phyloP scores from a whole-genome alignment of 2,888 invertebrate species.

The Pseudeuparius sepicola region DNA sequence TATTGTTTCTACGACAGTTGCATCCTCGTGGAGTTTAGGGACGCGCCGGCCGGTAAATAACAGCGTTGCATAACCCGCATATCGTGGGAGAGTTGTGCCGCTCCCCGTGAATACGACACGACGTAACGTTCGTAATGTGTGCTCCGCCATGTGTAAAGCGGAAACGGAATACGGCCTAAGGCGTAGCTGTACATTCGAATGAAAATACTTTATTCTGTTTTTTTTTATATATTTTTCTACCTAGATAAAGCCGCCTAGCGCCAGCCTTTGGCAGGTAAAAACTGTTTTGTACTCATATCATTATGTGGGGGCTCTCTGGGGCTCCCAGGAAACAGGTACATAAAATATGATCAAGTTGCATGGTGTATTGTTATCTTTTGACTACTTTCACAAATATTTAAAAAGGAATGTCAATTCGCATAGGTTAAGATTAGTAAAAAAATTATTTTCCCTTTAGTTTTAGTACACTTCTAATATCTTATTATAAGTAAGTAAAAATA shows the following conservation, averaged over 20 bases:
- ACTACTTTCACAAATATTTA: too few relatives aligned
- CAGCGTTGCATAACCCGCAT: conserved; percentile 22
- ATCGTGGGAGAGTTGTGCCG: conserved; percentile 33
- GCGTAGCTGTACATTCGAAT: conserved; percentile 35
- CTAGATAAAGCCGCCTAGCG: conserved; percentile 3
- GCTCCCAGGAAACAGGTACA: too few relatives aligned
- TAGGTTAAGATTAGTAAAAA: too few relatives aligned
- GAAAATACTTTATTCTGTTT: not conserved
- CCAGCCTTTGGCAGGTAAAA: too few relatives aligned
- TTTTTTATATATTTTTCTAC: not conserved
- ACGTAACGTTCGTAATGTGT: conserved; percentile 37
- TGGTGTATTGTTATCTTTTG: too few relatives aligned
- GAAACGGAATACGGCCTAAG: conserved; percentile 38
- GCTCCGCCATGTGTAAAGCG: conserved; percentile 40
- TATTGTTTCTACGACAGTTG: conserved; percentile 36
- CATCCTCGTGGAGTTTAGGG: conserved; percentile 17
- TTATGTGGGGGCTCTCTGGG: too few relatives aligned
- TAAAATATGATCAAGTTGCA: too few relatives aligned
- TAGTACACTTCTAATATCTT: too few relatives aligned
- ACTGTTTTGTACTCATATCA: too few relatives aligned
- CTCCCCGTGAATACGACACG: conserved; percentile 29
- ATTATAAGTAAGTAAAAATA: too few relatives aligned
- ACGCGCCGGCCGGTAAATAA: conserved; percentile 17
- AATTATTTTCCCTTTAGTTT: too few relatives aligned
- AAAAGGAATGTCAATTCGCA: too few relatives aligned